Evolutionary conservation across 2,797 vertebrate genomes (phyloP).

Genomic region (Pterois miles): DNA sequence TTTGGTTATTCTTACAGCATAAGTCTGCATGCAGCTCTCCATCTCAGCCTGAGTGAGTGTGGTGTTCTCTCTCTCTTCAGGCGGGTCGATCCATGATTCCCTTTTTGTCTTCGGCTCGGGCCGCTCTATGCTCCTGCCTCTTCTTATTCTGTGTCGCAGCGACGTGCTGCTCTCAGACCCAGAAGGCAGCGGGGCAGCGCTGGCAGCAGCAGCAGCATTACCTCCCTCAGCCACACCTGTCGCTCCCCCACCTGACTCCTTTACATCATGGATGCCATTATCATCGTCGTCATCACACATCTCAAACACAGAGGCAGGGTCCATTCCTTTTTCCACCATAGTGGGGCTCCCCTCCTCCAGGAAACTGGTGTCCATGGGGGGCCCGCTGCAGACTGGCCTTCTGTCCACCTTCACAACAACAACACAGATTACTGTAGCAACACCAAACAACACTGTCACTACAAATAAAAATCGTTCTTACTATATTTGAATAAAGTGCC

Average conservation of each 20-base stretch:
- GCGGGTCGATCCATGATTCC: slow-evolving; percentile 95
- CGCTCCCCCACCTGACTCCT: slow-evolving; percentile 69
- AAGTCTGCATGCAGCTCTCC: slow-evolving; percentile 98
- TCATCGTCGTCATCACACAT: slow-evolving; percentile 92
- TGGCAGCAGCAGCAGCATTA: slow-evolving; percentile 5
- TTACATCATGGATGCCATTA: slow-evolving; percentile 75
- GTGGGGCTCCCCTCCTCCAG: slow-evolving; percentile 96
- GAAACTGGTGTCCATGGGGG: slow-evolving; percentile 83
- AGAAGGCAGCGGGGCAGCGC: slow-evolving; percentile 16
- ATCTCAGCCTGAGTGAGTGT: slow-evolving; percentile 94
- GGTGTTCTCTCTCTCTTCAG: slow-evolving; percentile 84
- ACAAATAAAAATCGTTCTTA: not conserved
- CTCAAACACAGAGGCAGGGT: slow-evolving; percentile 90
- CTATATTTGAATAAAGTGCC: not conserved
- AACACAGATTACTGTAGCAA: not conserved
- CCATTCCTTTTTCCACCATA: slow-evolving; percentile 95
- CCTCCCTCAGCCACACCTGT: slow-evolving; percentile 34
- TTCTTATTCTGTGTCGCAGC: slow-evolving; percentile 72
- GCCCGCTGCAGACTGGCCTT: slow-evolving; percentile 68
- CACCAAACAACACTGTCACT: not conserved
- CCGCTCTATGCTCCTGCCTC: slow-evolving; percentile 75
- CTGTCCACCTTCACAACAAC: slow-evolving; percentile 75
- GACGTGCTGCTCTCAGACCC: slow-evolving; percentile 73
- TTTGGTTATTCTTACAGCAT: slow-evolving; percentile 85
- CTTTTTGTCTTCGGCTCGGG: slow-evolving; percentile 79